These are phyloP conservation scores for Leptopilina boulardi DNA, from an alignment of 1,140 invertebrate genomes.

Conservation along the genomic window DNA sequence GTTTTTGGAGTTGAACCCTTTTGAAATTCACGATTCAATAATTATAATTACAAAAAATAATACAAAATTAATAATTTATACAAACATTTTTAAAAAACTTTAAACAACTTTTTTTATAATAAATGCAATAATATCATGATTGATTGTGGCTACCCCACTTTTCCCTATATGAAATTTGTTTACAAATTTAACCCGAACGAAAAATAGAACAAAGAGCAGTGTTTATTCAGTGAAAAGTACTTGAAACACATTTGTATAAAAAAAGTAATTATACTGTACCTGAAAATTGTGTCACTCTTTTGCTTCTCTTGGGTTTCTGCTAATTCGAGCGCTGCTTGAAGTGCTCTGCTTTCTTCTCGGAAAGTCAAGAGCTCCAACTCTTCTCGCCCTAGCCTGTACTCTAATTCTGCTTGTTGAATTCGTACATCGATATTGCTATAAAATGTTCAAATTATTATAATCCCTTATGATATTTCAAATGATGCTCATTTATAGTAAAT, in stretches of 20 bases:
- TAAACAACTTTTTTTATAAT: too few species aligned
- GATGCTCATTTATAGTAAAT: too few species aligned
- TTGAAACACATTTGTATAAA: neutral
- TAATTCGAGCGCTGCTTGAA: slow-evolving; percentile 87
- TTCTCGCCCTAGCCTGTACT: slow-evolving; percentile 90
- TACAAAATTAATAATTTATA: too few species aligned
- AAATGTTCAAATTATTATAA: slow-evolving; percentile 47
- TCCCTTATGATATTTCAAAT: neutral
- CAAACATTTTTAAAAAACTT: too few species aligned
- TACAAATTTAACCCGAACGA: too few species aligned
- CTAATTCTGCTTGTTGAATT: slow-evolving; percentile 92
- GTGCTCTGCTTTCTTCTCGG: slow-evolving; percentile 87
- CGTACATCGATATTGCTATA: slow-evolving; percentile 91
- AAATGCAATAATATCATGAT: too few species aligned
- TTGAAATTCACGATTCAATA: too few species aligned
- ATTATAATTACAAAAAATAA: too few species aligned
- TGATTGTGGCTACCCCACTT: too few species aligned
- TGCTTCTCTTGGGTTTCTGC: slow-evolving; percentile 76
- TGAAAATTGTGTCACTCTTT: slow-evolving; percentile 80
- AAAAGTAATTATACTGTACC: slow-evolving; percentile 73
- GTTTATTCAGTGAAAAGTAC: neutral
- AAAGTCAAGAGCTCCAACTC: slow-evolving; percentile 90
- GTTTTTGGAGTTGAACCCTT: too few species aligned
- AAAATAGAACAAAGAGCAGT: neutral
- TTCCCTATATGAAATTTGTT: too few species aligned